These are phyloP conservation scores for Caprella mutica DNA, from an alignment of 2,888 invertebrate species.

Conservation along the genomic window DNA sequence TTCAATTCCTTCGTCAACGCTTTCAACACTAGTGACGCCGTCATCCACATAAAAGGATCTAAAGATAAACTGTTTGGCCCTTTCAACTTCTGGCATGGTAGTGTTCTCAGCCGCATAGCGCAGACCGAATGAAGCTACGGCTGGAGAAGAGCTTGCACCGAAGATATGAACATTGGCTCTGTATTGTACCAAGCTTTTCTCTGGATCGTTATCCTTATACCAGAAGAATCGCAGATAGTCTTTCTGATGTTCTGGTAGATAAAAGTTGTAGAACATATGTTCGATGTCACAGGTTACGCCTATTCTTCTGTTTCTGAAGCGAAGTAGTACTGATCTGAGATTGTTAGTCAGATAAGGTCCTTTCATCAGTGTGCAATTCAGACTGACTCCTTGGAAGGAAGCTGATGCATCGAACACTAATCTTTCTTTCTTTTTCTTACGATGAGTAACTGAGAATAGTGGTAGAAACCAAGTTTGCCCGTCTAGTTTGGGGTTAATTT, in stretches of 20 bases:
- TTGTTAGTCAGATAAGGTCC: constrained; percentile 4
- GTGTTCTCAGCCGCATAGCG: too few relatives aligned
- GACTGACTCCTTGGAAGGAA: background rate
- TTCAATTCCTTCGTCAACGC: too few relatives aligned
- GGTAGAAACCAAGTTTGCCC: too few relatives aligned
- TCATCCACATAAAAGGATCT: too few relatives aligned
- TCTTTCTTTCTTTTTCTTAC: background rate
- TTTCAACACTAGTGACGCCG: too few relatives aligned
- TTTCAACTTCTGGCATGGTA: too few relatives aligned
- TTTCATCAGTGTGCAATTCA: background rate
- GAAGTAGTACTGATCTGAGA: background rate
- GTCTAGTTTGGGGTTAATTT: background rate
- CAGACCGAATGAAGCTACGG: too few relatives aligned
- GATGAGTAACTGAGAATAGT: background rate
- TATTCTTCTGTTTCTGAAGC: background rate
- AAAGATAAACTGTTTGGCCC: too few relatives aligned
- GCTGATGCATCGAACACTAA: constrained; percentile 2
- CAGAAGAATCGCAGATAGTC: background rate
- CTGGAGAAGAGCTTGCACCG: background rate
- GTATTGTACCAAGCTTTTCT: background rate
- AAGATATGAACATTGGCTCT: background rate
- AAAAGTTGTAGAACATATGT: background rate
- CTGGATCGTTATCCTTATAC: background rate
- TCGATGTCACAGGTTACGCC: background rate
- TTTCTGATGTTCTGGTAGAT: background rate